Percentiles rank a stretch among this genome's conserved stretches.
Conservation (phyloP, 2,113 vertebrate genomes). For the Vombatus ursinus region DNA sequence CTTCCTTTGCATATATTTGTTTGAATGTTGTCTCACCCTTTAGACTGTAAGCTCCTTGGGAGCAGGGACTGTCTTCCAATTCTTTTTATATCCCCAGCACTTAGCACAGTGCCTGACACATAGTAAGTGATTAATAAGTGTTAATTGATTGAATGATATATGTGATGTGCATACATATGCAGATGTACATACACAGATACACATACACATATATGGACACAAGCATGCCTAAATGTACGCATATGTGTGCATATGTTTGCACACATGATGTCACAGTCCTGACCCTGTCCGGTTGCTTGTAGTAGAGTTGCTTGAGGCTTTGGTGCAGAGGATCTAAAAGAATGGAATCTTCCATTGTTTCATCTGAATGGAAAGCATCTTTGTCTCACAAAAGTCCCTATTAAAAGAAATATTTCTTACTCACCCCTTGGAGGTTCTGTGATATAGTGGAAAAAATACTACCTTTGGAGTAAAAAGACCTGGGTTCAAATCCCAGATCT, state of each 20-base stretch:
- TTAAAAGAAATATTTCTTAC: not conserved
- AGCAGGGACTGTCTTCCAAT: not conserved
- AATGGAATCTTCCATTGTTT: not conserved
- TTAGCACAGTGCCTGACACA: not conserved
- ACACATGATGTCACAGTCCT: too few species aligned
- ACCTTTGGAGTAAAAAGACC: too few species aligned
- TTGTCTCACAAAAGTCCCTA: not conserved
- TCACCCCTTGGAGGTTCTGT: too few species aligned
- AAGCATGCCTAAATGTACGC: not conserved
- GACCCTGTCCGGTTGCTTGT: not conserved
- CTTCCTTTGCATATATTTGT: not conserved
- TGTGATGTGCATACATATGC: not conserved
- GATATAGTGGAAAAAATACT: not conserved
- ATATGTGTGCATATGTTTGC: too few species aligned
- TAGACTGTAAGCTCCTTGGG: not conserved
- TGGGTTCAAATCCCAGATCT: too few species aligned
- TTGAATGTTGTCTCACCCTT: not conserved
- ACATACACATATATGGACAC: too few species aligned
- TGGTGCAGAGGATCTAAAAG: not conserved
- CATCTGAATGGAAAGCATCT: not conserved
- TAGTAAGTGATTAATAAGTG: not conserved
- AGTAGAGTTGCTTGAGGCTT: not conserved
- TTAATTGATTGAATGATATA: not conserved
- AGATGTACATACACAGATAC: too few species aligned
- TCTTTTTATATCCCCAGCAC: not conserved